Base-by-base conservation (phyloP, 2,888 invertebrate species). In the Apodemia mormo region DNA sequence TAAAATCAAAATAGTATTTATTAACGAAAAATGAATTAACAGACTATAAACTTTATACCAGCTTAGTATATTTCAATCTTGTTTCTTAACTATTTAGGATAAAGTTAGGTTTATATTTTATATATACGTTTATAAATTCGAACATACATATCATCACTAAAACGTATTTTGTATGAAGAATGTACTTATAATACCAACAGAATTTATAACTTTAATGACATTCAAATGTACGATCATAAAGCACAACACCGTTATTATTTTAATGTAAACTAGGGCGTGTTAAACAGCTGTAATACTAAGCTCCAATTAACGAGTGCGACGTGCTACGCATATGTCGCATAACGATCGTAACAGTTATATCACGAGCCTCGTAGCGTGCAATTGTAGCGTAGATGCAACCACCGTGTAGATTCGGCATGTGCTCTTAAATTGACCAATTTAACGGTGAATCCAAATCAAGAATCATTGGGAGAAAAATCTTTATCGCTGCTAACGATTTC, bases 341-440 rank as follows among this genome's bases (percentile, higher is more conserved):
- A 40, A 40, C 40, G 84, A 80, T 77, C 71, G 82, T 83, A 84
- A 90, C 90, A 85, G 90, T 90, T 89, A 88, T 82, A 73, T 85
- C 86, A 83, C 77, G 80, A 76, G 72, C 76, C 80, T 79, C 82
- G 81, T 81, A 77, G 75, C 81, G 76, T 80, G 78, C 82, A 76
- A 76, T 78, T 78, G 78, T 76, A 79, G 76, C 78, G 79, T 81
- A 78, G 77, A 80, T 82, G 82, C 88, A 89, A 79, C 85, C 82
- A 87, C 88, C 89, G 89, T 86, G 79, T 80, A 71, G 77, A 78
- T 85, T 68, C 54, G 61, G 61, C 61, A 33, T 61, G 83, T 81
- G 82, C 83, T 79, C 84, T 83, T 84, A 88, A 91, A 92, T 88
- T 88, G 87, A 82, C 88, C 88, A 91, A 91, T 91, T 92, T 92